Base-by-base conservation (phyloP, 2,113 vertebrate genomes). In the Falco punctatus region DNA sequence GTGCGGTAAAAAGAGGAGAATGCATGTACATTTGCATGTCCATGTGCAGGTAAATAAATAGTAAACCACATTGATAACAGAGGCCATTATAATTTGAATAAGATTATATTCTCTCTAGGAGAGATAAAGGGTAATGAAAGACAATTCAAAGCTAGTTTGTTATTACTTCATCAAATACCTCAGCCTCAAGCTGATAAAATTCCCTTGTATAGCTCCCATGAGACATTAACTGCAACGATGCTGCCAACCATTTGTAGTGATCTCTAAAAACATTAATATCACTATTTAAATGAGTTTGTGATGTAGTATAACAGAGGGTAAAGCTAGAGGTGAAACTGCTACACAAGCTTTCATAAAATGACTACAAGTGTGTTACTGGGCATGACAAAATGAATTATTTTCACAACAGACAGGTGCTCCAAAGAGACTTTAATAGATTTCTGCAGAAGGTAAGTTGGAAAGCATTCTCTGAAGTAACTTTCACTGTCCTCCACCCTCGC, bases 81-180 rank as follows among this genome's bases (percentile, higher is more conserved):
- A 98, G 95, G 86, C 96, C 97, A 98, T 98, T 98, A 98, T 98
- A 98, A 98, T 98, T 98, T 98, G 98, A 98, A 98, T 98, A 97
- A 98, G 98, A 98, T 98, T 98, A 98, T 98, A 97, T 97, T 98
- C 97, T 98, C 97, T 94, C 94, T 84, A 97, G 96, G 96, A 97
- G 96, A 98, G 98, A 98, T 98, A 98, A 98, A 98, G 93, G 96
- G 98, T 98, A 98, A 98, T 98, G 98, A 98, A 98, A 98, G 98
- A 98, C 98, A 98, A 98, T 98, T 97, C 98, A 87, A 97, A 97
- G 97, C 97, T 96, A 98, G 97, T 98, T 98, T 98, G 97, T 98
- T 98, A 98, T 98, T 98, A 98, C 97, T 98, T 98, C 98, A 98
- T 98, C 98, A 98, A 98, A 98, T 96, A 97, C 97, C 97, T 98